phyloP scores from a whole-genome alignment of 2,113 vertebrate species.

The Triplophysa tibetana region DNA sequence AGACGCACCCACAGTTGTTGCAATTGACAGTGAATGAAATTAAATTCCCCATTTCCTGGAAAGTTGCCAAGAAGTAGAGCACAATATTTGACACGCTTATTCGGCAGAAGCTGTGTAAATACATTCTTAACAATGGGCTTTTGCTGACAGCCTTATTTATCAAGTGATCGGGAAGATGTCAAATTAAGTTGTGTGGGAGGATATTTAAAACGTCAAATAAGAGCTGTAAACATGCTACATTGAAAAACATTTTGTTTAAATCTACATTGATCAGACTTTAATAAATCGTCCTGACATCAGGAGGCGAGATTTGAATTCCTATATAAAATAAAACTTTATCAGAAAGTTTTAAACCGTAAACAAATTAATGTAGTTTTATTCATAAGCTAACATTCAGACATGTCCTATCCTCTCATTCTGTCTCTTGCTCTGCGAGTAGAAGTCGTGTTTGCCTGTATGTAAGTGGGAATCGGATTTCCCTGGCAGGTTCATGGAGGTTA shows the following conservation, averaged over 20 bases:
- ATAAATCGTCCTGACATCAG: too few relatives aligned
- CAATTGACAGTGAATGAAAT: slow-evolving; percentile 75
- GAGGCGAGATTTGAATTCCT: too few relatives aligned
- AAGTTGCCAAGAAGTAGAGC: slow-evolving; percentile 50
- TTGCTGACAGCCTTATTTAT: slow-evolving; percentile 52
- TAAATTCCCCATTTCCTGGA: slow-evolving; percentile 54
- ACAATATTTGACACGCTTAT: slow-evolving; percentile 52
- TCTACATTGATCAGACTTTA: too few relatives aligned
- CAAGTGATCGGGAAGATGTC: slow-evolving; percentile 35
- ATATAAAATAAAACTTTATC: not conserved
- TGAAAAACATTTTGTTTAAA: not conserved
- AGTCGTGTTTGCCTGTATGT: slow-evolving; percentile 64
- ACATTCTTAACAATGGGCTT: slow-evolving; percentile 37
- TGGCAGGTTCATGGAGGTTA: slow-evolving; percentile 73
- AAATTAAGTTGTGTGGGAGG: slow-evolving; percentile 24
- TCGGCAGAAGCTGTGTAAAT: slow-evolving; percentile 54
- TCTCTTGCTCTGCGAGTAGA: slow-evolving; percentile 43
- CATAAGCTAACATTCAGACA: slow-evolving; percentile 7
- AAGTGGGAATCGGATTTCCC: slow-evolving; percentile 71
- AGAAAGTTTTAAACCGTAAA: too few relatives aligned
- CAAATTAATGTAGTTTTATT: too few relatives aligned
- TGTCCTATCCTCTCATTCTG: slow-evolving; percentile 2
- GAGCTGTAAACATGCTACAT: not conserved
- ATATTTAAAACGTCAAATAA: not conserved
- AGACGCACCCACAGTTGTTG: slow-evolving; percentile 56